Evolutionary conservation across 2,113 vertebrate species (phyloP), one percentile per base, ranked within the genome.

Genomic region (Amphiprion ocellaris): DNA sequence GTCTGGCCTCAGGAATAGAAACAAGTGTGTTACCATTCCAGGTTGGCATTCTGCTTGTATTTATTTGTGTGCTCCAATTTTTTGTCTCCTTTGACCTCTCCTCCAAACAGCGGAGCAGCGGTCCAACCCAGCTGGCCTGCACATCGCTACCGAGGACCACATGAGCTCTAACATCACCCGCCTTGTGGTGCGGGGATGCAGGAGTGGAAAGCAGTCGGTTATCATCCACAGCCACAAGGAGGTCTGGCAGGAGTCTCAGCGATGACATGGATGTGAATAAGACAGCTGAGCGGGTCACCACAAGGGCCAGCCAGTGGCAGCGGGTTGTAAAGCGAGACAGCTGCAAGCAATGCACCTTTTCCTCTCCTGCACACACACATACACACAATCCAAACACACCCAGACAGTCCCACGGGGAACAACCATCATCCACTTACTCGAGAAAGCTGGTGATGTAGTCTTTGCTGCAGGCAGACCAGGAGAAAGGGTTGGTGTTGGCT

Each of bases 371-470:
- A 10, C 75, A 59, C 69, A 78, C 55, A 68, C 26, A n/a, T 56
- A 56, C 77, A 10, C 46, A 62, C 77, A 74, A 15, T 28, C 55
- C 61, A 67, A 63, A 78, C 28, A 66, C 67, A 83, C 56, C 26
- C 39, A 81, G 49, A 74, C 66, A 28, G 6, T 19, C 58, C 47
- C 70, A 62, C 44, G 46, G 62, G 47, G 55, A 83, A 24, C 74
- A 79, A 77, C 74, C 69, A 77, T 85, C 83, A 79, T 89, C 91
- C 95, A 99, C 98, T 98, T 99, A 99, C 98, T 99, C 98, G 77
- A 99, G 96, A 92, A 99, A 99, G 93, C 97, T 98, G 94, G 98
- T 99, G 95, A 99, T 99, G 92, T 99, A 99, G 95, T 99, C 97
- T 85, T 98, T 97, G 95, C 98, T 99, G 95, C 98, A 99, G 85